Percentiles rank a stretch among this genome's conserved stretches.
Evolutionary conservation across 2,113 vertebrate genomes (phyloP).

Genomic region (Sciurus niger): DNA sequence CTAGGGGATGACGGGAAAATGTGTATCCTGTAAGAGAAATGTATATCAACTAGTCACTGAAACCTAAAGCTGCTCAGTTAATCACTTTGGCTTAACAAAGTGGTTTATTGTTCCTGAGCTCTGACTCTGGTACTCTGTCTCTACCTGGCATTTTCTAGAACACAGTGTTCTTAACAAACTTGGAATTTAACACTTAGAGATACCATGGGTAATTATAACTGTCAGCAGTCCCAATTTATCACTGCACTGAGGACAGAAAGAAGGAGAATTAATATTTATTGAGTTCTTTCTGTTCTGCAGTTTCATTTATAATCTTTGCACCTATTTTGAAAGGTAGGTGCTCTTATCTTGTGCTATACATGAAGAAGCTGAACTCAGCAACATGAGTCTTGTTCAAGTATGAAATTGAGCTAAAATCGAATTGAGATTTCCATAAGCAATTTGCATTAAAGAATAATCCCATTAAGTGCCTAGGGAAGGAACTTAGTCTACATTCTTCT

Average conservation of each 20-base stretch:
- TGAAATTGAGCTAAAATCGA: background rate
- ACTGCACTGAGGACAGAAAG: background rate
- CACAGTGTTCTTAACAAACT: background rate
- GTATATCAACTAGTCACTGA: background rate
- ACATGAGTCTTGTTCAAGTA: background rate
- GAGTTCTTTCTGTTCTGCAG: background rate
- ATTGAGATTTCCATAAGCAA: background rate
- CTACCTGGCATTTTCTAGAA: background rate
- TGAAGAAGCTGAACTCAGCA: background rate
- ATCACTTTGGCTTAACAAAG: background rate
- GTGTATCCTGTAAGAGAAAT: background rate
- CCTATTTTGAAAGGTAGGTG: background rate
- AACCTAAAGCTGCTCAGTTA: background rate
- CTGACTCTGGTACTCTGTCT: background rate
- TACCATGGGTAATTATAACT: background rate
- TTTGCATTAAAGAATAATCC: background rate
- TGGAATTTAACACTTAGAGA: background rate
- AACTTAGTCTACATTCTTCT: background rate
- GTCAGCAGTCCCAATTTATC: background rate
- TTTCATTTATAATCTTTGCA: background rate
- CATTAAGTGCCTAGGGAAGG: background rate
- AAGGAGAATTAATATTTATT: background rate
- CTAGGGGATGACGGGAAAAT: background rate
- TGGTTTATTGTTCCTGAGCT: background rate
- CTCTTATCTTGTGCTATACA: background rate